These are phyloP conservation scores for Sander vitreus DNA, from an alignment of 2,113 vertebrate genomes.

Conservation along the genomic window DNA sequence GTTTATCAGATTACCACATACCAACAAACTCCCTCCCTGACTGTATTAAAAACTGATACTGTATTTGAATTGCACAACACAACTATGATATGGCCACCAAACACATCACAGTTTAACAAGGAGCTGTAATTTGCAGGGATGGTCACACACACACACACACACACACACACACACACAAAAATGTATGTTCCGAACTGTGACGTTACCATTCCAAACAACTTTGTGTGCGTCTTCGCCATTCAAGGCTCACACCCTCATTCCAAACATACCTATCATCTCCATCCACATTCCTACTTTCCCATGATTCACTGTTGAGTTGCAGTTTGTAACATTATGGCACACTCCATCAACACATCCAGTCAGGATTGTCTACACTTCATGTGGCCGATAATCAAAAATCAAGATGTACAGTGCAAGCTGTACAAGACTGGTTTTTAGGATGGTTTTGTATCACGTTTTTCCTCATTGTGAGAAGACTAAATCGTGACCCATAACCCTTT, in stretches of 20 bases:
- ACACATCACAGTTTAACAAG: neutral
- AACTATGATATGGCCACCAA: neutral
- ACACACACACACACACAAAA: neutral
- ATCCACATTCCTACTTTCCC: conserved; percentile 24
- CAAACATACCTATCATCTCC: conserved; percentile 26
- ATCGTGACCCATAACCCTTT: neutral
- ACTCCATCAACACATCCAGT: neutral
- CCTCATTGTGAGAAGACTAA: neutral
- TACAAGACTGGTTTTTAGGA: neutral
- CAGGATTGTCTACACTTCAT: neutral
- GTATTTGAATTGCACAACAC: neutral
- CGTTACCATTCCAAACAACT: conserved; percentile 36
- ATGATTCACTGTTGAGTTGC: conserved; percentile 29
- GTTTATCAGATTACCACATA: conserved; percentile 9
- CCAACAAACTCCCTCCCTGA: neutral
- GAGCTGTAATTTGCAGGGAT: neutral
- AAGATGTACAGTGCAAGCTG: neutral
- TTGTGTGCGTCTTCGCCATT: neutral
- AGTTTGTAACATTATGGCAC: neutral
- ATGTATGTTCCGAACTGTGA: conserved; percentile 1
- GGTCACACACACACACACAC: neutral
- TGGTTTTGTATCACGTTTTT: neutral
- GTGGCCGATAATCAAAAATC: neutral
- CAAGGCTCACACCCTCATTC: conserved; percentile 64
- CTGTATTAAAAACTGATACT: neutral